Percentiles rank a stretch among this genome's conserved stretches.
These are phyloP conservation scores for Dipodomys merriami DNA, from an alignment of 2,113 vertebrate species.

Conservation along the genomic window DNA sequence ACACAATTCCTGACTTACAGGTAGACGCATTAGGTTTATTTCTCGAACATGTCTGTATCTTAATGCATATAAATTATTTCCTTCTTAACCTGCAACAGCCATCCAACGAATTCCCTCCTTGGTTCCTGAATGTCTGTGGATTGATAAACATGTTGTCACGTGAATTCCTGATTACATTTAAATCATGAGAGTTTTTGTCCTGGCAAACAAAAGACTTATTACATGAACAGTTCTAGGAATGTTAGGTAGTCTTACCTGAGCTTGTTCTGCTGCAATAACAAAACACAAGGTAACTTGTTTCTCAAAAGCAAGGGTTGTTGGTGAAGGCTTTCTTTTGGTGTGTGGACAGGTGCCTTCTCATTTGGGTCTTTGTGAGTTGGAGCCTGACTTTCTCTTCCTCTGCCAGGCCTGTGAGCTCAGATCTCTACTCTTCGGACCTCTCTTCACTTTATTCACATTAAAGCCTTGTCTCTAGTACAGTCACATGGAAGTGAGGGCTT, in stretches of 20 bases:
- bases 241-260: neutral
- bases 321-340: neutral
- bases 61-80: neutral
- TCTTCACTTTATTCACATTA: neutral
- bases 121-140: neutral
- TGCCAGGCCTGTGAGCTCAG: neutral
- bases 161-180: neutral
- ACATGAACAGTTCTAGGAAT: neutral
- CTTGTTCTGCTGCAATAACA: neutral
- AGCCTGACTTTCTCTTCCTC: neutral
- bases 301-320: neutral
- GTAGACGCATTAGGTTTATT: neutral
- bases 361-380: neutral
- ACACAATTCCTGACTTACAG: neutral
- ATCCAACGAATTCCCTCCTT: neutral
- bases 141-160: neutral
- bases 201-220: neutral
- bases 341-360: neutral
- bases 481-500: neutral
- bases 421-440: neutral
- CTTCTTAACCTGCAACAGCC: neutral
- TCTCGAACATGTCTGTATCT: neutral
- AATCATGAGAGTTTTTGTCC: neutral
- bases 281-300: neutral
- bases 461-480: neutral